Evolutionary conservation across 2,113 vertebrate species (phyloP).

Genomic region (Austrofundulus limnaeus): DNA sequence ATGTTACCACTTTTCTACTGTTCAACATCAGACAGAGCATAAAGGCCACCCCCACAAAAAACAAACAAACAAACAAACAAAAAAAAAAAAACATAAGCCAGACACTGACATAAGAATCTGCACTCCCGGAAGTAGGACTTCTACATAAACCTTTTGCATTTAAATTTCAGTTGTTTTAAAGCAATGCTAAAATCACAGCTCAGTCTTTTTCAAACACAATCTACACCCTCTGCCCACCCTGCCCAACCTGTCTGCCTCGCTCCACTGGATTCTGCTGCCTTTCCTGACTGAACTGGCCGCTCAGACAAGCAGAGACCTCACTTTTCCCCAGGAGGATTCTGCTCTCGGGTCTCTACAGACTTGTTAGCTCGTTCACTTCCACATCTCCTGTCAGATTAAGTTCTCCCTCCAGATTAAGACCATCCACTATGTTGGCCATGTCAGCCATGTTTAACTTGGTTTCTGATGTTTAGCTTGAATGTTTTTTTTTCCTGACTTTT

Average conservation of each 20-base stretch:
- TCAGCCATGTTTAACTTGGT: constrained; percentile 38
- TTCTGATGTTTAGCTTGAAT: constrained; percentile 18
- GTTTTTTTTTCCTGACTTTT: too few relatives aligned
- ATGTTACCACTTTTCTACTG: too few relatives aligned
- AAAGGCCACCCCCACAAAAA: too few relatives aligned
- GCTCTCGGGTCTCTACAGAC: constrained; percentile 39
- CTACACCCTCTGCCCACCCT: background rate
- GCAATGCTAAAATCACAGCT: background rate
- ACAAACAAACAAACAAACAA: too few relatives aligned
- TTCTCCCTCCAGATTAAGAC: constrained; percentile 39
- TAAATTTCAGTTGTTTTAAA: background rate
- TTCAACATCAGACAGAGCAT: too few relatives aligned
- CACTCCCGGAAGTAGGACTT: background rate
- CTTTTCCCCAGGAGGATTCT: constrained; percentile 29
- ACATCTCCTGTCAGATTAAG: constrained; percentile 33
- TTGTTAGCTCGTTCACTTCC: constrained; percentile 48
- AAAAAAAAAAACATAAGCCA: background rate
- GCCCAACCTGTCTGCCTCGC: background rate
- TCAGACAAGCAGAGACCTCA: constrained; percentile 19
- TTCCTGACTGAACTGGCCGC: constrained; percentile 16
- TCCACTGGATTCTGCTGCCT: constrained; percentile 22
- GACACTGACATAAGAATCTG: background rate
- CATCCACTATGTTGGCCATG: constrained; percentile 5
- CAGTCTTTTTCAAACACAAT: background rate
- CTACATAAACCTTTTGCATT: too few relatives aligned